Evolutionary conservation across 2,797 vertebrate genomes (phyloP), one percentile per base, ranked within the genome.

Genomic region (Enteromius unitaeniatus): DNA sequence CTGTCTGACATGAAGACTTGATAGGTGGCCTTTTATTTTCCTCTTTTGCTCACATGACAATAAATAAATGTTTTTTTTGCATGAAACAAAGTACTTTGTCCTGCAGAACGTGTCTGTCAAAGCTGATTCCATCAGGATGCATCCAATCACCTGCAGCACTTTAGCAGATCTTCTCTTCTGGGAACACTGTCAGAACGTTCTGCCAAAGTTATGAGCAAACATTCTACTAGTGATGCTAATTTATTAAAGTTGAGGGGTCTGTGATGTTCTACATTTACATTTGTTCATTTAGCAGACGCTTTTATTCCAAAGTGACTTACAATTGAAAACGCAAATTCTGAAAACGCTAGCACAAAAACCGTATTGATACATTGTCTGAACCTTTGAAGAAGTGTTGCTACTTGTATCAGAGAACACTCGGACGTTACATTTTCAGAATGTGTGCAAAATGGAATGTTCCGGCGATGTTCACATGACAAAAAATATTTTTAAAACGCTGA

Each of bases 41-140:
- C 0, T 40, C 3, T 37, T 75, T 15, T 23, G 31, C 21, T 40
- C 73, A 17, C 51, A 40, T 2, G 31, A 15, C 31, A 37, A 37
- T 55, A 53, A 75, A 75, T 75, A 34, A 37, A 69, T 23, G 10
- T 31, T 37, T 14, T 13, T 69, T 42, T 69, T 64, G 60, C 60
- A 64, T 64, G 60, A 31, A 64, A 31, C 60, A 31, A 28, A 62
- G 60, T 31, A 64, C 60, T 62, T 62, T 62, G 60, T 62, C 60
- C 13, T 28, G 60, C 26, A 62, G 13, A 62, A 62, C 1, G 2
- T 64, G 26, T 64, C 60, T 17, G 60, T 31, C 60, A 31, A 17
- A 64, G 26, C 60, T 8, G 14, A 62, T 3, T 15, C 2, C 13
- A 62, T 62, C 60, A 62, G 6, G 6, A 62, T 6, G 60, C 60